Percentiles rank a stretch among this genome's conserved stretches.
Evolutionary conservation across 2,113 vertebrate genomes (phyloP).

Genomic region (rabbit (Oryctolagus cuniculus)): mOryCun1.1 NC_091449.1:60743001-60743500

Average conservation of each 20-base stretch:
- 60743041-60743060: background rate
- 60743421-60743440: background rate
- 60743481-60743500: background rate
- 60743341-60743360: background rate
- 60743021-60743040: too few species aligned
- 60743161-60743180: background rate
- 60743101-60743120: background rate
- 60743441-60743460: background rate
- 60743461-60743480: background rate
- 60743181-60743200: background rate
- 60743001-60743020: fast-evolving
- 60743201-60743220: background rate
- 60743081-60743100: background rate
- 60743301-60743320: background rate
- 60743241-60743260: background rate
- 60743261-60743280: background rate
- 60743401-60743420: background rate
- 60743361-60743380: background rate
- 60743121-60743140: background rate
- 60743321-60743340: background rate
- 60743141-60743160: background rate
- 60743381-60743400: background rate
- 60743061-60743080: slow-evolving; percentile 15
- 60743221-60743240: background rate
- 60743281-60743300: background rate